Evolutionary conservation across 2,113 vertebrate genomes (phyloP).

Genomic region (Bubo bubo): DNA sequence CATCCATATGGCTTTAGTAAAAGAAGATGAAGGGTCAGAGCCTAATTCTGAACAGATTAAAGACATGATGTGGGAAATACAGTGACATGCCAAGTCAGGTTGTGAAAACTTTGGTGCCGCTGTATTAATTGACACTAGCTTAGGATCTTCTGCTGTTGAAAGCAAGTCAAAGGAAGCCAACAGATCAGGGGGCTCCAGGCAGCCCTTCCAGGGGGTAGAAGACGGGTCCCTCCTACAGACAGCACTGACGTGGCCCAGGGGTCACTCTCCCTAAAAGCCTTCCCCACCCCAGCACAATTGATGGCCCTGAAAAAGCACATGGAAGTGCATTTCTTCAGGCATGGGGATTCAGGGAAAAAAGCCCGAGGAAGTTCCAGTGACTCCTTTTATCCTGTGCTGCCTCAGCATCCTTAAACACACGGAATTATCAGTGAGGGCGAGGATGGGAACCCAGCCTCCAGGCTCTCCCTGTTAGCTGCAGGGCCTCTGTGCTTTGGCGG

Average conservation of each 20-base stretch:
- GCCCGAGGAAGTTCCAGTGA: not conserved
- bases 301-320: not conserved
- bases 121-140: not conserved
- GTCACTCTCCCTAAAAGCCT: not conserved
- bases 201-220: not conserved
- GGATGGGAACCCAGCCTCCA: not conserved
- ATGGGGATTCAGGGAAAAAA: accelerated
- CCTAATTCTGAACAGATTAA: not conserved
- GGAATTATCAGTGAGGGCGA: accelerated
- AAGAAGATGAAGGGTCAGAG: not conserved
- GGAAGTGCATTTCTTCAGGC: not conserved
- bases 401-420: not conserved
- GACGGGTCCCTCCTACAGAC: not conserved
- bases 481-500: not conserved
- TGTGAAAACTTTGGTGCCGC: not conserved
- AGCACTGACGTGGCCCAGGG: accelerated
- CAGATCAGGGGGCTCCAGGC: not conserved
- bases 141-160: not conserved
- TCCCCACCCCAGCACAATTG: not conserved
- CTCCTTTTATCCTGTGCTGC: not conserved
- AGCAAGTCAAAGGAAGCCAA: not conserved
- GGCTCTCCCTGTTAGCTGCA: too few relatives aligned
- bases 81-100: not conserved
- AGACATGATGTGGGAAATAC: not conserved
- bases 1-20: not conserved